phyloP scores from a whole-genome alignment of 2,113 vertebrate genomes.

The Pogona vitticeps region DNA sequence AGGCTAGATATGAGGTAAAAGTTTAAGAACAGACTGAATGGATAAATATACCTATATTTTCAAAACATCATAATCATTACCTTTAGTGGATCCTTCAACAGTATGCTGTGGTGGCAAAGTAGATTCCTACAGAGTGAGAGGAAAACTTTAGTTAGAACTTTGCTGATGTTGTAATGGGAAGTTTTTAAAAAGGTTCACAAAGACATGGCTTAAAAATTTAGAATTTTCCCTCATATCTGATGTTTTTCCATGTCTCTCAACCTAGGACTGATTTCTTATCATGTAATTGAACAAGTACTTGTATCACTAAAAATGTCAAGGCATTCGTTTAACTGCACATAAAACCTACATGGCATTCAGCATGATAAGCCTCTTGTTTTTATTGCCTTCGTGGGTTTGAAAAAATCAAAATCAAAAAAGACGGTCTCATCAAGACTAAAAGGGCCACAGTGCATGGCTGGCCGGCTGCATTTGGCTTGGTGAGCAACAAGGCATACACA shows the following conservation, averaged over 20 bases:
- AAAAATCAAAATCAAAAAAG: not conserved
- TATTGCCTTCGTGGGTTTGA: not conserved
- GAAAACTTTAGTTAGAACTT: not conserved
- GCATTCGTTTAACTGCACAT: too few relatives aligned
- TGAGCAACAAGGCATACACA: not conserved
- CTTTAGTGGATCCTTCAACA: not conserved
- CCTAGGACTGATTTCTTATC: not conserved
- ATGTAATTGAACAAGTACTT: too few relatives aligned
- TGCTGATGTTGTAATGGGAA: not conserved
- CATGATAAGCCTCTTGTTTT: not conserved
- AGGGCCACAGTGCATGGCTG: not conserved
- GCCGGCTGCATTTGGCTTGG: not conserved
- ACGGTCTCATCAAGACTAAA: not conserved
- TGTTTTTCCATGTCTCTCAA: not conserved
- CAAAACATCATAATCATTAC: constrained; percentile 23
- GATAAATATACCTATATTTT: not conserved
- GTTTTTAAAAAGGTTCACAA: not conserved
- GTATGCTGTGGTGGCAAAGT: not conserved
- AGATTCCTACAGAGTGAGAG: constrained; percentile 23
- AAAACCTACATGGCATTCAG: not conserved
- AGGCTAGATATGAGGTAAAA: not conserved
- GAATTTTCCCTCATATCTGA: not conserved
- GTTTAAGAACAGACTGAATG: not conserved
- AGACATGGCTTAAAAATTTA: not conserved
- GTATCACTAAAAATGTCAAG: too few relatives aligned